phyloP scores from a whole-genome alignment of 2,797 vertebrate species.

The Nothura maculosa region DNA sequence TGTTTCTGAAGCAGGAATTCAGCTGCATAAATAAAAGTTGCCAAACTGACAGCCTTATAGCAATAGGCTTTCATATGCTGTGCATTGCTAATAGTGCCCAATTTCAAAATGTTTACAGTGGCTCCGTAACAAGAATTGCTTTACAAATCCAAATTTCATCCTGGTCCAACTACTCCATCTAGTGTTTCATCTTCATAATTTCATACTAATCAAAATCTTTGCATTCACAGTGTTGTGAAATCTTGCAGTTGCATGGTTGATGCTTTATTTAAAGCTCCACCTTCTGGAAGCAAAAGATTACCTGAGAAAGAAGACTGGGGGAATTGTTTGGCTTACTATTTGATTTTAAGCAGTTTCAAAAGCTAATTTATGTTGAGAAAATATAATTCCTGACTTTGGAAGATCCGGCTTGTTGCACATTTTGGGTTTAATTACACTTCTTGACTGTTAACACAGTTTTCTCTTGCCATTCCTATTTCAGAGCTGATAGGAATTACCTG shows the following conservation, averaged over 20 bases:
- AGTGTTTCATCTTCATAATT: conserved; percentile 33
- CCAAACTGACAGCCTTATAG: background rate
- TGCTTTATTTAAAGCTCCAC: background rate
- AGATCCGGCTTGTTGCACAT: background rate
- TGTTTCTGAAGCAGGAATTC: background rate
- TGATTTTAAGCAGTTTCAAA: background rate
- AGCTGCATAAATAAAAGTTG: background rate
- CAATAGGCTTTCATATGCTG: background rate
- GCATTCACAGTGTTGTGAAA: background rate
- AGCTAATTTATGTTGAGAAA: background rate
- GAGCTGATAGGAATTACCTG: background rate
- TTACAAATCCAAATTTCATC: background rate
- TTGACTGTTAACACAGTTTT: background rate
- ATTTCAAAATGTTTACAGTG: conserved; percentile 53
- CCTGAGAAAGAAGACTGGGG: background rate
- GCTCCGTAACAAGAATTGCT: background rate
- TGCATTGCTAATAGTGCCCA: background rate
- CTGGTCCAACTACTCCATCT: conserved; percentile 66
- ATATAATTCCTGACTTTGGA: background rate
- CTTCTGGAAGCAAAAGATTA: background rate
- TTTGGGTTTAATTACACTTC: background rate
- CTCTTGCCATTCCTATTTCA: background rate
- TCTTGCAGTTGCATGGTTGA: background rate
- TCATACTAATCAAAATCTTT: background rate
- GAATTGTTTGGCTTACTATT: background rate